Evolutionary conservation across 2,797 vertebrate species (phyloP), one percentile per base, ranked within the genome.

Genomic region (Gymnothorax reevesii): DNA sequence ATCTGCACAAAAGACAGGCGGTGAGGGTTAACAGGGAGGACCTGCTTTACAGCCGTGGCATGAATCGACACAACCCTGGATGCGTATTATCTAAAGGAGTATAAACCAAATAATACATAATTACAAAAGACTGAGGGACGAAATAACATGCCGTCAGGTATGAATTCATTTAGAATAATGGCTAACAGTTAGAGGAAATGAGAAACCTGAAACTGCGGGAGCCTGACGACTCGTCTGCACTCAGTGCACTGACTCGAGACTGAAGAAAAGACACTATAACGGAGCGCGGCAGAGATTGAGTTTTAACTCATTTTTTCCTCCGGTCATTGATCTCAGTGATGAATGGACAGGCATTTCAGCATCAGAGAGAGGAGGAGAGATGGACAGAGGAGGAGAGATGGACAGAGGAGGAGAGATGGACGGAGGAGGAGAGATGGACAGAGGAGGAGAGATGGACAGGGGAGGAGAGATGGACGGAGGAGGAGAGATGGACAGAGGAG

Each of bases 1-100:
- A 88, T 86, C 82, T 83, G 59, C 59, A 25, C 25, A 84, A 82
- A 12, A 84, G 49, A 77, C 79, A 80, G 62, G 71, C 49, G 59
- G 62, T 62, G 64, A 55, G 64, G 85, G 84, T 85, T 86, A 86
- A 88, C 79, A 85, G 83, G 86, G 85, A 69, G 2, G n/a, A 25
- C 57, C 33, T 86, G 82, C 52, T 66, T 80, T 60, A 84, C 49
- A 80, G 73, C 60, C 42, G 60, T 3, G 42, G 15, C 25, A 75
- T 33, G 57, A 57, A 85, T 17, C 62, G 25, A 42, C 17, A 17
- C 83, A 42, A 15, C 49, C 69, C 17, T 49, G 60, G 59, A 49
- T 54, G 57, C 52, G 80, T 33, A 49, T 64, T 77, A 69, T 83
- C 49, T 71, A 57, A 83, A 69, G 54, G 64, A 54, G 59, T 10